Percentiles rank a stretch among this genome's conserved stretches.
These are phyloP conservation scores for Cyanocitta stelleri DNA, from an alignment of 2,113 vertebrate species.

Conservation along the genomic window DNA sequence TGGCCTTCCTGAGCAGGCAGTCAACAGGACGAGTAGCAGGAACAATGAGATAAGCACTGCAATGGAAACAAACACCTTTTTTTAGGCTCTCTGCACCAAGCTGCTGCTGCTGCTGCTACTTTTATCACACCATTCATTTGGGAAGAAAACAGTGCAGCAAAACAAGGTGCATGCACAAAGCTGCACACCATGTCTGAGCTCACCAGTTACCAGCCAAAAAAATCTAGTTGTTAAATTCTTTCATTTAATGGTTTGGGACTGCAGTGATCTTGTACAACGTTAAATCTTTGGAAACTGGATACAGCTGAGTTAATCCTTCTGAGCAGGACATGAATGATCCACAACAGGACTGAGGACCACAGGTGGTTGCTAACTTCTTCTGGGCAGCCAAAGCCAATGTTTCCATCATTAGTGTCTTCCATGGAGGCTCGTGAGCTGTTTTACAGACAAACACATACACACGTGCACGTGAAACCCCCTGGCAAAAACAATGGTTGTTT, in stretches of 20 bases:
- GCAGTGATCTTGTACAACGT: neutral
- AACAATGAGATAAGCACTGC: slow-evolving; percentile 29
- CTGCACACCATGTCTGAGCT: neutral
- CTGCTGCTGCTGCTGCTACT: slow-evolving; percentile 12
- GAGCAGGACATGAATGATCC: neutral
- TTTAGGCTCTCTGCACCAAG: neutral
- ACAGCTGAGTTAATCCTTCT: neutral
- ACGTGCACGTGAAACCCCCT: neutral
- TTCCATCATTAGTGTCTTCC: neutral
- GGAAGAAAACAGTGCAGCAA: neutral
- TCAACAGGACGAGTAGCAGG: slow-evolving; percentile 46
- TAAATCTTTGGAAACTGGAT: neutral
- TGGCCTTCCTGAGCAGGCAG: slow-evolving; percentile 17
- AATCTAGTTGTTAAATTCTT: neutral
- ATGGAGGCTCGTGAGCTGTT: neutral
- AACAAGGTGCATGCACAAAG: neutral
- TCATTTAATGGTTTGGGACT: neutral
- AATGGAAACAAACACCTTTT: slow-evolving; percentile 42
- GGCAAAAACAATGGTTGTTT: slow-evolving; percentile 50
- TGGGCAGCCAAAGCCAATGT: neutral
- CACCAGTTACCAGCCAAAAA: neutral
- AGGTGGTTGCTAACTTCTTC: neutral
- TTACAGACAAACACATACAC: slow-evolving; percentile 9
- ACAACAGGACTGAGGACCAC: neutral
- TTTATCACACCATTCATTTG: slow-evolving; percentile 23